Evolutionary conservation across 1,140 invertebrate species (phyloP).

Genomic region (Leucophenga varia): DNA sequence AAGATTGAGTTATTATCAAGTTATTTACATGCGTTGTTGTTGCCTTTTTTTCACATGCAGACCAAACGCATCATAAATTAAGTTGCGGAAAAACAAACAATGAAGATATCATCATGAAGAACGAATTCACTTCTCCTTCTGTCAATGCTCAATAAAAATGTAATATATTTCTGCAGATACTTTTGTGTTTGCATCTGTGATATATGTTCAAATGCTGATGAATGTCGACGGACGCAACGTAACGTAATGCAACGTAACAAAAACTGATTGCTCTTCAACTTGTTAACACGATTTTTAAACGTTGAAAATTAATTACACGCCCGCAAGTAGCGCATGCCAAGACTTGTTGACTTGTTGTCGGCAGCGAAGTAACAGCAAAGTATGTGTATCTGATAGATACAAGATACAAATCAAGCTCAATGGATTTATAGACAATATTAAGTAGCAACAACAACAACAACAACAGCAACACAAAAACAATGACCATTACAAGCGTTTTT

Average conservation of each 20-base stretch:
- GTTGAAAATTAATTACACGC: conserved; percentile 41
- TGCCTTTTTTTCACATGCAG: not conserved
- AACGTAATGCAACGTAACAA: too few relatives aligned
- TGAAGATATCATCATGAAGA: conserved; percentile 33
- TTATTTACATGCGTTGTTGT: too few relatives aligned
- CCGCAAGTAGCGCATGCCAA: conserved; percentile 5
- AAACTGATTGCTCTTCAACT: conserved; percentile 34
- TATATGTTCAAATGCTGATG: too few relatives aligned
- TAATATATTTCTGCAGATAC: conserved; percentile 11
- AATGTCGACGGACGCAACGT: conserved; percentile 22
- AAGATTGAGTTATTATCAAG: too few relatives aligned
- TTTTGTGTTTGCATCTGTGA: too few relatives aligned
- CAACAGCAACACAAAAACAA: too few relatives aligned
- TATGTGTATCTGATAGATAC: conserved; percentile 6
- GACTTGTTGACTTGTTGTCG: not conserved
- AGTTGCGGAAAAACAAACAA: conserved; percentile 13
- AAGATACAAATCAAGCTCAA: too few relatives aligned
- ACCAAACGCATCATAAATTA: conserved; percentile 40
- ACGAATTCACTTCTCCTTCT: conserved; percentile 52
- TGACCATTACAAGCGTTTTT: too few relatives aligned
- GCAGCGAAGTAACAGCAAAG: conserved; percentile 8
- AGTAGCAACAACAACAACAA: conserved; percentile 21
- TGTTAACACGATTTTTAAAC: conserved; percentile 35
- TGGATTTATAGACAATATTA: too few relatives aligned
- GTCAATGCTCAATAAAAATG: conserved; percentile 55